phyloP scores from a whole-genome alignment of 1,140 invertebrate genomes.

The Drosophila melanica region DNA sequence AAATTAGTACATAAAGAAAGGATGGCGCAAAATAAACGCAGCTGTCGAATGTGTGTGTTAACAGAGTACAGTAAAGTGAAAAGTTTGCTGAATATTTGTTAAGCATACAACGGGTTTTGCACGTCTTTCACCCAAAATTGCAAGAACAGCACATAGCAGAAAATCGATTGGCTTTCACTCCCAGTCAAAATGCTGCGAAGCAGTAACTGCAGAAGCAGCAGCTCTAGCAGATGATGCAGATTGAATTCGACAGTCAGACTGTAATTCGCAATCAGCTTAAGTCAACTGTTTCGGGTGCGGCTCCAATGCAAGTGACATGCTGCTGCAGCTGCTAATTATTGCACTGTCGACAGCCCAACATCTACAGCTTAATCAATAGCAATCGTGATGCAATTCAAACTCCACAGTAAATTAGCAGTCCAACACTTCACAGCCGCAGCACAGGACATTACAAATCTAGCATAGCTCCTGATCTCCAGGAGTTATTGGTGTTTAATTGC shows the following conservation, averaged over 20 bases:
- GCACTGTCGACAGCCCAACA: conserved; percentile 33
- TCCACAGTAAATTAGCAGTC: conserved; percentile 8
- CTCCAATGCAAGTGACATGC: conserved; percentile 1
- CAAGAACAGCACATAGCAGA: conserved; percentile 31
- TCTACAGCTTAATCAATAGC: conserved; percentile 41
- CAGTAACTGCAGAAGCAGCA: conserved; percentile 2
- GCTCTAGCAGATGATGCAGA: conserved; percentile 20
- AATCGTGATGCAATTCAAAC: conserved; percentile 45
- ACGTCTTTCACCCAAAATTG: conserved; percentile 54
- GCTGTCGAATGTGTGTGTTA: conserved; percentile 13
- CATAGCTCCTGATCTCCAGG: not conserved
- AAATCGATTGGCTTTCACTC: conserved; percentile 55
- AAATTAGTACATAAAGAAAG: not conserved
- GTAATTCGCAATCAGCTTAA: conserved; percentile 38
- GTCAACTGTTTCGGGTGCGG: conserved; percentile 27
- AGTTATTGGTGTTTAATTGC: conserved; percentile 11
- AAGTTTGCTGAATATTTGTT: conserved; percentile 54
- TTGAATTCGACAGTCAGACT: conserved; percentile 20
- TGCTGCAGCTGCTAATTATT: conserved; percentile 61
- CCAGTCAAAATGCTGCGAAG: conserved; percentile 20
- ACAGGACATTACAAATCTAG: conserved; percentile 8
- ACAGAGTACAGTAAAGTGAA: conserved; percentile 30
- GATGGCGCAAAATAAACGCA: conserved; percentile 20
- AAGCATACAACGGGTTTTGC: conserved; percentile 49
- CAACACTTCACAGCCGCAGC: not conserved